phyloP scores from a whole-genome alignment of 1,140 invertebrate species.

The Campoletis sonorensis region DNA sequence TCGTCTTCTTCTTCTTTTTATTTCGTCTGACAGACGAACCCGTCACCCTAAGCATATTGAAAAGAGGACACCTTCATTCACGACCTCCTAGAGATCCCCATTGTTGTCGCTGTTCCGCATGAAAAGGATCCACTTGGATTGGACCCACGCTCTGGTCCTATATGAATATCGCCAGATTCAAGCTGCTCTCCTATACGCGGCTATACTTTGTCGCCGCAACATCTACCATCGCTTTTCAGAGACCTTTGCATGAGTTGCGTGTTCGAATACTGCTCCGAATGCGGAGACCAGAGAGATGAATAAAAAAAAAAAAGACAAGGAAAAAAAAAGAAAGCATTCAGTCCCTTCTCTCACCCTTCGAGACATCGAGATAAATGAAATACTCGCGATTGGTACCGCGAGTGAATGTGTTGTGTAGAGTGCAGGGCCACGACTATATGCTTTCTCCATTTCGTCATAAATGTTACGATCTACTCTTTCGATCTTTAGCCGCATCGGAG shows the following conservation, averaged over 20 bases:
- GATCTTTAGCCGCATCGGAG: background rate
- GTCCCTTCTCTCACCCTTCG: constrained; percentile 16
- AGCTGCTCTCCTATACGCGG: background rate
- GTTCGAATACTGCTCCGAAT: constrained; percentile 13
- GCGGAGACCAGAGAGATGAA: background rate
- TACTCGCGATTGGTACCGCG: background rate
- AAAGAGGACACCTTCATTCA: constrained; percentile 27
- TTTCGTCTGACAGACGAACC: background rate
- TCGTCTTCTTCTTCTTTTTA: background rate
- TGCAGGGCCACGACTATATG: background rate
- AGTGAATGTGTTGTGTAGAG: background rate
- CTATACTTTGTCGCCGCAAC: background rate
- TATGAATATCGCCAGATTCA: background rate
- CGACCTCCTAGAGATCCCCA: background rate
- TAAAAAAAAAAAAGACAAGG: background rate
- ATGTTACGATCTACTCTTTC: constrained; percentile 7
- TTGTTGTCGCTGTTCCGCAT: background rate
- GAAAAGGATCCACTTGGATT: background rate
- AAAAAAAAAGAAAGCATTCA: background rate
- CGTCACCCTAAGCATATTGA: constrained; percentile 18
- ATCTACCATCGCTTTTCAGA: background rate
- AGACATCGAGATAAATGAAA: background rate
- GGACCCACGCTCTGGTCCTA: background rate
- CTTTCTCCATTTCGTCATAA: constrained; percentile 29
- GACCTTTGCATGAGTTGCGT: constrained; percentile 20